Evolutionary conservation across 1,140 invertebrate species (phyloP).

Genomic region (Psilanteris sp.): DNA sequence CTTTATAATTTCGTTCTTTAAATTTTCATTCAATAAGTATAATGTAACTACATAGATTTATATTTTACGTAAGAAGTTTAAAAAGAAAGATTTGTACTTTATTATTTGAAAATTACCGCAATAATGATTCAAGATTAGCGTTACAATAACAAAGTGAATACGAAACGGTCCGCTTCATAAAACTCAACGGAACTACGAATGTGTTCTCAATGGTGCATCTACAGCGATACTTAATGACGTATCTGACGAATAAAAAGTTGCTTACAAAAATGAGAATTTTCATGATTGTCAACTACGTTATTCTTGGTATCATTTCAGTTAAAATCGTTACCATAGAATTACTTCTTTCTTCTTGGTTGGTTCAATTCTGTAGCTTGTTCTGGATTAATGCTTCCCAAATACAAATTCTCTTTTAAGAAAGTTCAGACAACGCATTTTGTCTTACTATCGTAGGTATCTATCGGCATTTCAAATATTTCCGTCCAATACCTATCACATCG

Average conservation of each 20-base stretch:
- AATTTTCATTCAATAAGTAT: too few species aligned
- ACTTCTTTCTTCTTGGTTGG: constrained; percentile 27
- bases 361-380: constrained; percentile 29
- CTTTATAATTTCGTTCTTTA: too few species aligned
- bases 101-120: too few species aligned
- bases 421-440: constrained; percentile 64
- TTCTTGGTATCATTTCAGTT: constrained; percentile 29
- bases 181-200: constrained; percentile 18
- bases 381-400: constrained; percentile 35
- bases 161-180: neutral
- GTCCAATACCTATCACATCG: constrained; percentile 48
- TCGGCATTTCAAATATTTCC: constrained; percentile 47
- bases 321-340: constrained; percentile 22
- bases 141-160: constrained; percentile 42
- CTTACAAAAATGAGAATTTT: constrained; percentile 49
- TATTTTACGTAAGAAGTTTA: too few species aligned
- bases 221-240: constrained; percentile 24
- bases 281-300: constrained; percentile 44
- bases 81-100: too few species aligned
- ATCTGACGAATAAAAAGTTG: constrained; percentile 38
- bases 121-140: too few species aligned
- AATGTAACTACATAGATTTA: too few species aligned
- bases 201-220: constrained; percentile 6
- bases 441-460: constrained; percentile 67
- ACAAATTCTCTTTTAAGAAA: constrained; percentile 45